Conservation (phyloP, 2,888 invertebrate genomes). For the Drosophila lacicola region DNA sequence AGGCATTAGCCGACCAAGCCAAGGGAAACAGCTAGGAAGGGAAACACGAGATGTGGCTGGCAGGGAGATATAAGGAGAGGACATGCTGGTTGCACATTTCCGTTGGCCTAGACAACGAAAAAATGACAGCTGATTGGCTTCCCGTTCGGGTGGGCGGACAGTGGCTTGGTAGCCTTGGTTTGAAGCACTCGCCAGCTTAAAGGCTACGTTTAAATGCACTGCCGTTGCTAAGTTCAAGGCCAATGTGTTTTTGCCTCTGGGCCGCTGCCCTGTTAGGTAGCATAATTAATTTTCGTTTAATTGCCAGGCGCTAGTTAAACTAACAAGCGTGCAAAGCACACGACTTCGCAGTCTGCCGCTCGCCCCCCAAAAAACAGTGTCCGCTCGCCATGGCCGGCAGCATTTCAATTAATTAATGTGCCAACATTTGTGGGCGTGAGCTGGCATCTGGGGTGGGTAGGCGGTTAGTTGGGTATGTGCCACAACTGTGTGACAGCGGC, state of each 20-base stretch:
- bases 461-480: not conserved
- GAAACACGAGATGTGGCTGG: conserved; percentile 3
- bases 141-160: conserved; percentile 16
- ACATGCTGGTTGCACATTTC: conserved; percentile 41
- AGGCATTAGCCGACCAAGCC: conserved; percentile 58
- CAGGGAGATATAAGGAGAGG: not conserved
- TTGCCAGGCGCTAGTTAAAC: conserved; percentile 78
- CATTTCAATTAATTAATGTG: conserved; percentile 79
- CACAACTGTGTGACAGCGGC: conserved; percentile 64
- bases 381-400: conserved; percentile 61
- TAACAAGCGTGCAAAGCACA: conserved; percentile 73
- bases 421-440: conserved; percentile 73
- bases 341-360: conserved; percentile 28
- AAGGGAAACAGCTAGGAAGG: conserved; percentile 7
- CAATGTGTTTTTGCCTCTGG: conserved; percentile 53
- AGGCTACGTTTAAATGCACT: conserved; percentile 25
- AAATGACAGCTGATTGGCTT: conserved; percentile 67
- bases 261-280: conserved; percentile 54
- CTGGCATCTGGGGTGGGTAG: not conserved
- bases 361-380: not conserved
- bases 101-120: conserved; percentile 53
- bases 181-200: conserved; percentile 13
- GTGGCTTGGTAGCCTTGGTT: not conserved
- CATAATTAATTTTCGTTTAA: conserved; percentile 77
- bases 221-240: conserved; percentile 66